Evolutionary conservation across 2,113 vertebrate genomes (phyloP).

Genomic region (Prunella himalayana): DNA sequence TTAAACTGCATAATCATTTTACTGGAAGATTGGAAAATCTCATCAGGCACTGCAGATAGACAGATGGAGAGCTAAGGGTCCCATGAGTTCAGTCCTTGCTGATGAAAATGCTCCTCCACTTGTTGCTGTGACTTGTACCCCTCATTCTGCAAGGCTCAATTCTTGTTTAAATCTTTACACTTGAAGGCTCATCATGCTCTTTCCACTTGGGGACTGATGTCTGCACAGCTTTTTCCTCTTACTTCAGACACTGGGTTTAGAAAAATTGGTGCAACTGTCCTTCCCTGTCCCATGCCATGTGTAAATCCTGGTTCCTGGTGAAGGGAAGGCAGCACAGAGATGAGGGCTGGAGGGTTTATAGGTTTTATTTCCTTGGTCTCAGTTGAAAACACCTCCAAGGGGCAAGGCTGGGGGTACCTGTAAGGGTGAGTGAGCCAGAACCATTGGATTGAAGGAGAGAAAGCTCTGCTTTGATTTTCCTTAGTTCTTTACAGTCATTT

Average conservation of each 20-base stretch:
- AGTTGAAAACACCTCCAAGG: fast-evolving
- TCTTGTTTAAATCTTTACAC: not conserved
- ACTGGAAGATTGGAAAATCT: not conserved
- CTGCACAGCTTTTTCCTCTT: not conserved
- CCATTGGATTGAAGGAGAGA: not conserved
- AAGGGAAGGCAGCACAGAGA: not conserved
- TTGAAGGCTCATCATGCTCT: not conserved
- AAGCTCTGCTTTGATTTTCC: not conserved
- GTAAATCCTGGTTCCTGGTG: not conserved
- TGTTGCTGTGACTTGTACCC: not conserved
- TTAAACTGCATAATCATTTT: constrained; percentile 1
- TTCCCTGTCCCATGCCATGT: fast-evolving
- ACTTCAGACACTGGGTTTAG: not conserved
- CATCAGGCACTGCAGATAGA: not conserved
- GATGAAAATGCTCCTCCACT: not conserved
- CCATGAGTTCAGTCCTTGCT: not conserved
- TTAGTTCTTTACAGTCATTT: not conserved
- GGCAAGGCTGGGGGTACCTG: not conserved
- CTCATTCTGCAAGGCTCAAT: not conserved
- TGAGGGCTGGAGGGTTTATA: not conserved
- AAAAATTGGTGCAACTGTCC: not conserved
- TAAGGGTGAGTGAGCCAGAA: not conserved
- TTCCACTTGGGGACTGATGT: not conserved
- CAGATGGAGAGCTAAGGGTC: not conserved
- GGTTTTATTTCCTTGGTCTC: not conserved